These are phyloP conservation scores for Aethina tumida DNA, from an alignment of 1,140 invertebrate genomes.

Conservation along the genomic window DNA sequence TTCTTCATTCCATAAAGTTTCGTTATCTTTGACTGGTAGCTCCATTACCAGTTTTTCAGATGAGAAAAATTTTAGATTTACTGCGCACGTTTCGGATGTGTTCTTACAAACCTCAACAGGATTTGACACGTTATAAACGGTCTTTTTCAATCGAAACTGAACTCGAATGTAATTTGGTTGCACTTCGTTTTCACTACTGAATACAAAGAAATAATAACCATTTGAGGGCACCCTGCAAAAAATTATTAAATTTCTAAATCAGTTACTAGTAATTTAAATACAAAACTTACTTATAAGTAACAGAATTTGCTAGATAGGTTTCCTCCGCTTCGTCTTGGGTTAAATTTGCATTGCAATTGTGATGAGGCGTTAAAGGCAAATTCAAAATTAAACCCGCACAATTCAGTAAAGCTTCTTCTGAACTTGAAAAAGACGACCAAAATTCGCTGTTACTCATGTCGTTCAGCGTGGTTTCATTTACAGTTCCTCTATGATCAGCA, in stretches of 20 bases:
- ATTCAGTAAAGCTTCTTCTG: conserved; percentile 61
- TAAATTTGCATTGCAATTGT: conserved; percentile 38
- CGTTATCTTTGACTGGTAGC: conserved; percentile 48
- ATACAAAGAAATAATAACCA: conserved; percentile 74
- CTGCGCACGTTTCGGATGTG: conserved; percentile 48
- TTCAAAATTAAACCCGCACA: conserved; percentile 64
- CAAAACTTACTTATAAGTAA: conserved; percentile 48
- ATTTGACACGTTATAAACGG: conserved; percentile 53
- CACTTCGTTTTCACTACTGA: conserved; percentile 71
- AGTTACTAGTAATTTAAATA: not conserved
- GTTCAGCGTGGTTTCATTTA: conserved; percentile 51
- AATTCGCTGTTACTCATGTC: conserved; percentile 65
- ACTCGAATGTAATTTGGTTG: conserved; percentile 56
- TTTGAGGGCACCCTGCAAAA: conserved; percentile 49
- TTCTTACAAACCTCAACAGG: conserved; percentile 49
- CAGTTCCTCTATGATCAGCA: conserved; percentile 47
- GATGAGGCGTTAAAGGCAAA: conserved; percentile 54
- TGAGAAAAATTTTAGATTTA: conserved; percentile 58
- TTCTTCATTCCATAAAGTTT: conserved; percentile 60
- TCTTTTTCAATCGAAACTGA: conserved; percentile 58
- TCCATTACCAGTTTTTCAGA: conserved; percentile 54
- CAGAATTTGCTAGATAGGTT: conserved; percentile 47
- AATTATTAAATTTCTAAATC: not conserved
- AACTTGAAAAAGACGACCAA: conserved; percentile 69
- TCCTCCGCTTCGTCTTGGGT: conserved; percentile 36